These are phyloP conservation scores for Pseudococcus viburni DNA, from an alignment of 2,888 invertebrate species.

Conservation along the genomic window DNA sequence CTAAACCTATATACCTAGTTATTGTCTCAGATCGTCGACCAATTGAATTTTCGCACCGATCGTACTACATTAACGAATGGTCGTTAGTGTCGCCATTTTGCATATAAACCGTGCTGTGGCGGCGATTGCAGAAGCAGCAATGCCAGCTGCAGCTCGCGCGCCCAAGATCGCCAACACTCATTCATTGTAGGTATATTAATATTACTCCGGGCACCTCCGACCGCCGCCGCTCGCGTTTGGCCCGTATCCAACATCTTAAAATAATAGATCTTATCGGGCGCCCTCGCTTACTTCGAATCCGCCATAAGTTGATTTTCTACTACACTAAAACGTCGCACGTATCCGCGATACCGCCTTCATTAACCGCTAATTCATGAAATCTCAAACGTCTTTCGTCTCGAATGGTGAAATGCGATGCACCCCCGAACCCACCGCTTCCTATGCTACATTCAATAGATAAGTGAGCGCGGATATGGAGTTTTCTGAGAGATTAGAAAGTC, in stretches of 20 bases:
- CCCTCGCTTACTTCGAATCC: too few species aligned
- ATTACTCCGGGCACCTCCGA: too few species aligned
- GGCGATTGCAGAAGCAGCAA: not conserved
- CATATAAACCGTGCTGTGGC: not conserved
- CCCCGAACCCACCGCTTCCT: not conserved
- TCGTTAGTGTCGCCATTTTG: slow-evolving; percentile 40
- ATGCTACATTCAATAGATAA: too few species aligned
- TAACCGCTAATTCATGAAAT: not conserved
- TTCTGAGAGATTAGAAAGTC: too few species aligned
- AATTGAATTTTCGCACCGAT: slow-evolving; percentile 31
- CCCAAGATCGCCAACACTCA: slow-evolving; percentile 18
- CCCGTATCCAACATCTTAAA: slow-evolving; percentile 17
- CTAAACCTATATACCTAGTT: not conserved
- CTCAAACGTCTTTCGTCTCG: not conserved
- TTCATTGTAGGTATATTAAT: slow-evolving; percentile 39
- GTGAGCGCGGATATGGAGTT: too few species aligned
- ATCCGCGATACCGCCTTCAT: not conserved
- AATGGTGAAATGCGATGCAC: not conserved
- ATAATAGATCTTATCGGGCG: slow-evolving; percentile 51
- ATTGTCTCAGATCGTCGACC: slow-evolving; percentile 13
- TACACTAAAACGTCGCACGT: not conserved
- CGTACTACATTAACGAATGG: slow-evolving; percentile 2
- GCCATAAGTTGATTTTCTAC: slow-evolving; percentile 22
- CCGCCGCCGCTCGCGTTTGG: not conserved
- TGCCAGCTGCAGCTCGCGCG: not conserved